phyloP scores from a whole-genome alignment of 2,888 invertebrate species.

The Urechis unicinctus region DNA sequence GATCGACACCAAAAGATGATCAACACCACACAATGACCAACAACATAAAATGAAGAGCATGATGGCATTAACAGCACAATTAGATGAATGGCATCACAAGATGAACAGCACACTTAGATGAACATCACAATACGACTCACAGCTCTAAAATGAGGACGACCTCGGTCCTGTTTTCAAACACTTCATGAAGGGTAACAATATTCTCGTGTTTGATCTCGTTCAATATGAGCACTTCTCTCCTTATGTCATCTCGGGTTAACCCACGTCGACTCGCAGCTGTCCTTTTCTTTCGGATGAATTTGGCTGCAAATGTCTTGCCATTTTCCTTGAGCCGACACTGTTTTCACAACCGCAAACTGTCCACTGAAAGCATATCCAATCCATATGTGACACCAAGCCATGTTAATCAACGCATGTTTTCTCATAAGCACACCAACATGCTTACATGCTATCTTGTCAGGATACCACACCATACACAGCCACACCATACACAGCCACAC shows the following conservation, averaged over 20 bases:
- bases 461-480: too few relatives aligned
- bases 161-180: constrained; percentile 50
- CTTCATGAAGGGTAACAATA: constrained; percentile 60
- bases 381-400: not conserved
- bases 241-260: constrained; percentile 51
- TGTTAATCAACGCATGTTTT: too few relatives aligned
- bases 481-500: too few relatives aligned
- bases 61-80: too few relatives aligned
- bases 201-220: constrained; percentile 59
- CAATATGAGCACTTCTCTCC: constrained; percentile 58
- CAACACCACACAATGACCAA: too few relatives aligned
- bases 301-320: constrained; percentile 59
- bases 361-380: constrained; percentile 53
- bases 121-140: constrained; percentile 12
- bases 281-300: constrained; percentile 60
- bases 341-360: constrained; percentile 61
- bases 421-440: too few relatives aligned
- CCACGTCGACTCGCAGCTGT: constrained; percentile 53
- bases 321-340: constrained; percentile 56
- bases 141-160: constrained; percentile 23
- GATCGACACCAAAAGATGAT: too few relatives aligned
- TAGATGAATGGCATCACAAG: too few relatives aligned
- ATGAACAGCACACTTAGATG: too few relatives aligned
- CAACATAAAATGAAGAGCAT: too few relatives aligned
- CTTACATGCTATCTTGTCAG: too few relatives aligned